These are phyloP conservation scores for Hycleus phaleratus DNA, from an alignment of 1,140 invertebrate species.

Conservation along the genomic window DNA sequence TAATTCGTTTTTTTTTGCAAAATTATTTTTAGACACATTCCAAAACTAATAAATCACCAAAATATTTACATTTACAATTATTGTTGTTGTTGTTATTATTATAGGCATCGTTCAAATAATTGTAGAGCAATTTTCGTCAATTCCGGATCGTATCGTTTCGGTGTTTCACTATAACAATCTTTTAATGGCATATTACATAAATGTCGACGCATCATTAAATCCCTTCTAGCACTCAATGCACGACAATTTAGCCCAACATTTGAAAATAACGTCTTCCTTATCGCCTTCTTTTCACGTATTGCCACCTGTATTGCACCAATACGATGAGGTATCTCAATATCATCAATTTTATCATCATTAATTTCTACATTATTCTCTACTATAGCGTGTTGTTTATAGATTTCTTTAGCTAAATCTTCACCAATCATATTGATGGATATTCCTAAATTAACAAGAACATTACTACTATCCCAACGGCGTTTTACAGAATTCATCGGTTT, in stretches of 20 bases:
- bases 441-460: conserved; percentile 62
- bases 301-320: conserved; percentile 55
- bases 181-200: conserved; percentile 53
- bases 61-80: no score
- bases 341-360: conserved; percentile 19
- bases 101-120: conserved; percentile 35
- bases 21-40: no score
- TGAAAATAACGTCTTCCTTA: conserved; percentile 42
- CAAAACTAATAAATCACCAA: no score
- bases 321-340: conserved; percentile 42
- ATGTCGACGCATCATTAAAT: conserved; percentile 54
- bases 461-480: conserved; percentile 66
- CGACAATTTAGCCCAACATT: conserved; percentile 46
- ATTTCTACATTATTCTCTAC: conserved; percentile 27
- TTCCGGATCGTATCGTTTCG: conserved; percentile 37
- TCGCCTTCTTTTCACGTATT: conserved; percentile 37
- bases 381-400: conserved; percentile 45
- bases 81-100: neutral
- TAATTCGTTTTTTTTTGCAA: no score
- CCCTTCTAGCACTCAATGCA: conserved; percentile 56
- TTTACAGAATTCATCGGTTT: conserved; percentile 51
- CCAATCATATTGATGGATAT: conserved; percentile 64
- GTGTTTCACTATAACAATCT: conserved; percentile 41
- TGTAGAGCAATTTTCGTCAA: conserved; percentile 34
- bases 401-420: conserved; percentile 51